Conservation (phyloP, 2,888 invertebrate species). For the Leptarthrus brevirostris region DNA sequence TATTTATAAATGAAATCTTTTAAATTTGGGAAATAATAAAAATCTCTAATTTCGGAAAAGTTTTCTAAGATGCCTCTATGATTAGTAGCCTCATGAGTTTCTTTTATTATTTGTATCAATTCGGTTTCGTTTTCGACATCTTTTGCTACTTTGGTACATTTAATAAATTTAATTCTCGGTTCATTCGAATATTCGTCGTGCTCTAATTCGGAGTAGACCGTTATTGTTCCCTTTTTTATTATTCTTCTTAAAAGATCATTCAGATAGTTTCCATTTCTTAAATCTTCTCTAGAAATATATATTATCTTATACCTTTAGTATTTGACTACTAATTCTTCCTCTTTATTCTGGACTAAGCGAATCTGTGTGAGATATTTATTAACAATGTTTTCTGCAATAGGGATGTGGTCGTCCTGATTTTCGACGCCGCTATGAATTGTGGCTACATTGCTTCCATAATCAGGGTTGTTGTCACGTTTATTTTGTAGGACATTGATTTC, state of each 20-base stretch:
- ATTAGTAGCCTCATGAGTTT: background rate
- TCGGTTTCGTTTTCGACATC: background rate
- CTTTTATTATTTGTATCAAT: no score
- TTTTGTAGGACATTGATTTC: no score
- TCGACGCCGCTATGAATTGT: background rate
- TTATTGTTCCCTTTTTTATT: no score
- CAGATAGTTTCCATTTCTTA: conserved; percentile 4
- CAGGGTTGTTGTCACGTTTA: no score
- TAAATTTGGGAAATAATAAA: no score
- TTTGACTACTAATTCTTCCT: no score
- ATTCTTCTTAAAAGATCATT: conserved; percentile 12
- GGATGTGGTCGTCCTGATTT: background rate
- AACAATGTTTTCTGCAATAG: background rate
- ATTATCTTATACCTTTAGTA: background rate
- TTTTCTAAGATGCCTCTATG: background rate
- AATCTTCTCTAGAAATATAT: no score
- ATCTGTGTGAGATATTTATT: background rate
- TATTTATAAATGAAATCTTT: background rate
- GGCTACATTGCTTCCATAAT: no score
- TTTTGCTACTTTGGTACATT: background rate
- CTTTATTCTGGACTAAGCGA: no score
- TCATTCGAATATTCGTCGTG: background rate
- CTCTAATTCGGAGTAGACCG: conserved; percentile 7
- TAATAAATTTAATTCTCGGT: background rate
- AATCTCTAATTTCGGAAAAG: background rate